Base-by-base conservation (phyloP, 2,113 vertebrate genomes). In the Corythornis vintsioides region DNA sequence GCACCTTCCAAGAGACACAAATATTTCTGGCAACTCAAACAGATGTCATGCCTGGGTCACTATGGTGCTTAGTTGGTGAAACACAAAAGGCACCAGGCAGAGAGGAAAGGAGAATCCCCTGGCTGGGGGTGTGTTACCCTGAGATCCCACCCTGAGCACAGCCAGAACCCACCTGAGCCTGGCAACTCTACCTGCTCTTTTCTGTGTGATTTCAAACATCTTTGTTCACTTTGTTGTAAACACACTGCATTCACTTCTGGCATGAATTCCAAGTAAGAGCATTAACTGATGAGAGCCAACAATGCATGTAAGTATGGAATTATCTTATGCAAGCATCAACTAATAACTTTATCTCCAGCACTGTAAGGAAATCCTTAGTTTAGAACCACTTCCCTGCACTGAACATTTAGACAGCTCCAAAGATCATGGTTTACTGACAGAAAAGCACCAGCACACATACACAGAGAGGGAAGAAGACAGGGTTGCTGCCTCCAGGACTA, bases 1-100 rank as follows among this genome's bases (percentile, higher is more conserved):
- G 2, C 22, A 4, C 28, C 65, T 31, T 22, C 45, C 28, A 24
- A 19, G 35, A 78, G 25, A 3, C 7, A 5, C 3, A 28, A 48
- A 26, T 12, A 8, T 19, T 35, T 11, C 17, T 2, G 15, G 60
- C 29, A 83, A n/a, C 18, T n/a, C 61, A 9, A 43, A n/a, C 60
- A 56, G 61, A 56, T 21, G 20, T 29, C 53, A 26, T 21, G 40
- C 66, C 9, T 3, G 15, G 25, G 29, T 56, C 25, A 4, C 13
- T 11, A 5, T 1, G 13, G 13, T 9, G n/a, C 71, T 18, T 3
- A 5, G n/a, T 24, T 17, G 33, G 17, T 10, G 13, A 20, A 0
- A 7, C 4, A 10, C 11, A 38, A 15, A 61, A 67, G 1, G 4
- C 3, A 40, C 9, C 18, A 10, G 47, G 29, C 15, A 6, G 2